Conservation (phyloP, 2,797 vertebrate genomes). For the Tinamus major region DNA sequence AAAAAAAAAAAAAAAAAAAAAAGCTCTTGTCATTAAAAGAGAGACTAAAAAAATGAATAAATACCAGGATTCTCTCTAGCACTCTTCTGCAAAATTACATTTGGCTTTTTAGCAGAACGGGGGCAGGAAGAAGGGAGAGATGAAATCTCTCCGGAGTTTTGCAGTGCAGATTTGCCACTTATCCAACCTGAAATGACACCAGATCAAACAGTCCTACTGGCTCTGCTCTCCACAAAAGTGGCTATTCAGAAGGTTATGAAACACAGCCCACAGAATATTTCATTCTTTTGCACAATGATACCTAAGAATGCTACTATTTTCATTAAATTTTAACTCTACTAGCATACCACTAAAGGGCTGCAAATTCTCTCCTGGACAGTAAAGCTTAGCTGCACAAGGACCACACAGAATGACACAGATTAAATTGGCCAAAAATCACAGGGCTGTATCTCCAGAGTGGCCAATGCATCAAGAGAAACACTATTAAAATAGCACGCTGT, state of each 20-base stretch:
- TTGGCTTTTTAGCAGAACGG: too few species aligned
- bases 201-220: background rate
- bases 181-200: background rate
- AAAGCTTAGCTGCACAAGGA: background rate
- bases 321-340: background rate
- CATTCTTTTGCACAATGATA: background rate
- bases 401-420: background rate
- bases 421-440: background rate
- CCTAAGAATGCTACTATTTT: background rate
- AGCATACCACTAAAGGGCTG: background rate
- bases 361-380: background rate
- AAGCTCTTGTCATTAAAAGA: background rate
- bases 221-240: background rate
- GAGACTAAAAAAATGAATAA: background rate
- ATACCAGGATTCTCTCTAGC: background rate
- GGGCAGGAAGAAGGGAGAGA: background rate
- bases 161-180: background rate
- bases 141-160: background rate
- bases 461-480: background rate
- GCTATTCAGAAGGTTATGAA: background rate
- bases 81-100: background rate
- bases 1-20: background rate
- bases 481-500: fast-evolving
- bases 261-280: background rate
- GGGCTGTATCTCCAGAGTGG: background rate